phyloP scores from a whole-genome alignment of 2,797 vertebrate genomes.

The Euphonia xanthogaster region DNA sequence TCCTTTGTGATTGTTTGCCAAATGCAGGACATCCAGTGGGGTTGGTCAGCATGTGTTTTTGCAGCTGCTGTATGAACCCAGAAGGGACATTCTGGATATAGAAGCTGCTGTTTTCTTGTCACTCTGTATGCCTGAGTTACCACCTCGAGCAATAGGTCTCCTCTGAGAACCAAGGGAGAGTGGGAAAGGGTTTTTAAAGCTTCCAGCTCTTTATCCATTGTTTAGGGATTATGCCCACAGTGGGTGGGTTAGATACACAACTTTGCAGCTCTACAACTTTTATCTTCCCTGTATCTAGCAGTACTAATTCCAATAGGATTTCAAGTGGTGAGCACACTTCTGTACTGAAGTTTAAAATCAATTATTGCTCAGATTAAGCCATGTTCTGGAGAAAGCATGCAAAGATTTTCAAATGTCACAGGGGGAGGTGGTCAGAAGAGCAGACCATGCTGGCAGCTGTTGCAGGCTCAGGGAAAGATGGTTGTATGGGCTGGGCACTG shows the following conservation, averaged over 20 bases:
- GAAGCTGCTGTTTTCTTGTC: neutral
- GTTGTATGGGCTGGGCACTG: neutral
- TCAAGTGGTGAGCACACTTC: neutral
- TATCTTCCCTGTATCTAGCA: neutral
- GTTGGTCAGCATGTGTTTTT: neutral
- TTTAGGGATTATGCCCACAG: neutral
- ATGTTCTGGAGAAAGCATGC: neutral
- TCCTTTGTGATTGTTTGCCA: neutral
- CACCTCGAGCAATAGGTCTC: fast-evolving
- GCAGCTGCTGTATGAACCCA: slow-evolving; percentile 12
- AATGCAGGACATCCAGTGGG: neutral
- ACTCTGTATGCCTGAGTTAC: neutral
- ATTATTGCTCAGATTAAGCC: neutral
- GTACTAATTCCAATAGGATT: neutral
- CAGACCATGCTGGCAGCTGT: neutral
- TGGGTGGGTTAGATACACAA: neutral
- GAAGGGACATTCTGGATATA: neutral
- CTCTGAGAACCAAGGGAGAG: neutral
- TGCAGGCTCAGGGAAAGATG: neutral
- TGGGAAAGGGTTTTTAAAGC: neutral
- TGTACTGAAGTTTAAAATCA: neutral
- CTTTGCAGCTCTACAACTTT: neutral
- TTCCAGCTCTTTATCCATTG: neutral
- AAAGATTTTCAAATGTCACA: neutral
- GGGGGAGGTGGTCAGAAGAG: neutral